phyloP scores from a whole-genome alignment of 2,797 vertebrate species.

The Lophotriccus pileatus region DNA sequence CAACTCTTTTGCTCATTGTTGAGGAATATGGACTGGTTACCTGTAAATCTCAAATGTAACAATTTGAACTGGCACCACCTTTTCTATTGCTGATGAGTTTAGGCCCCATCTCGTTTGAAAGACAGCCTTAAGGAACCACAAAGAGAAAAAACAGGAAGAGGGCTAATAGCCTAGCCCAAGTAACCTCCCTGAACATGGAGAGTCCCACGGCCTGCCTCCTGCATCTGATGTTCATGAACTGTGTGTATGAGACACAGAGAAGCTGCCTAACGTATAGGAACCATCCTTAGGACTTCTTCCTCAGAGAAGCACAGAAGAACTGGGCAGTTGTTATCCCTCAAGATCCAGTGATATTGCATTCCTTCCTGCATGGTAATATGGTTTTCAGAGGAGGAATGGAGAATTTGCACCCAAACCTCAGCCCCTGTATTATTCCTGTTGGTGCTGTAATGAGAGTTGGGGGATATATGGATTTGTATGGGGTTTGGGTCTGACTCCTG shows the following conservation, averaged over 20 bases:
- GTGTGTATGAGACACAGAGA: background rate
- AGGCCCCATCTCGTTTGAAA: background rate
- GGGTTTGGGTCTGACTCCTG: background rate
- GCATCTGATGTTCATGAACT: background rate
- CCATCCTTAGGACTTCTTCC: background rate
- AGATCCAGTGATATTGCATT: background rate
- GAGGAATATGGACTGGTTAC: background rate
- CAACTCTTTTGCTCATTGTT: background rate
- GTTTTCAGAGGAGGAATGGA: background rate
- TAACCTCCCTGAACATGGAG: background rate
- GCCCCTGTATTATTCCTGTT: background rate
- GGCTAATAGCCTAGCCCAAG: background rate
- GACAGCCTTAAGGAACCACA: background rate
- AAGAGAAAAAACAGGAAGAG: background rate
- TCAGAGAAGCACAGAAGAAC: background rate
- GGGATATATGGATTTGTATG: background rate
- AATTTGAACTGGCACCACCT: background rate
- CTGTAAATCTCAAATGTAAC: background rate
- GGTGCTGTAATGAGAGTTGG: background rate
- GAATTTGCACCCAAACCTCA: background rate
- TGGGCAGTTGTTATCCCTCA: background rate
- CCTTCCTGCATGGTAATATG: background rate
- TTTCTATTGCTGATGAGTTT: background rate
- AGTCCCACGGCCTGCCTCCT: fast-evolving
- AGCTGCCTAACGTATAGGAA: background rate